A percentile compares a stretch with the other conserved stretches of the same genome.
These are phyloP conservation scores for Myotis daubentonii DNA, from an alignment of 2,797 vertebrate species.

Conservation along the genomic window DNA sequence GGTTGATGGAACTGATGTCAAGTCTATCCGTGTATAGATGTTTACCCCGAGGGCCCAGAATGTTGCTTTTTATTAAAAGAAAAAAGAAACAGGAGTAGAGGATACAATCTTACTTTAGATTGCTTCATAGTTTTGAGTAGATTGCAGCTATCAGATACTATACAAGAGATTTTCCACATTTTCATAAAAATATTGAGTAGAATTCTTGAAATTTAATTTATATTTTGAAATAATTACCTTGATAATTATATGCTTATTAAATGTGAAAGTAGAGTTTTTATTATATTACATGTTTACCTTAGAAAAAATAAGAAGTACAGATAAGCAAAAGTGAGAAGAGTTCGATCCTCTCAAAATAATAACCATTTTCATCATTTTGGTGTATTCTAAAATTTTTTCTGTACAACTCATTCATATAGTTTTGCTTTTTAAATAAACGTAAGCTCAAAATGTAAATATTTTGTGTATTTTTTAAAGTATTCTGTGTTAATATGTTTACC, in stretches of 20 bases:
- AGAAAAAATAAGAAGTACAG: slow-evolving; percentile 40
- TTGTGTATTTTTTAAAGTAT: not conserved
- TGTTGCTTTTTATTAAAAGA: slow-evolving; percentile 25
- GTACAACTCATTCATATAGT: not conserved
- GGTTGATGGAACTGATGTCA: slow-evolving; percentile 23
- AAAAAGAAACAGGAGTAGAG: not conserved
- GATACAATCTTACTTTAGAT: slow-evolving; percentile 4
- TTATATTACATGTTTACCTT: slow-evolving; percentile 8
- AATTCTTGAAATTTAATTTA: slow-evolving; percentile 39
- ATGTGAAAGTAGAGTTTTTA: slow-evolving; percentile 8
- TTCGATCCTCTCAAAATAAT: not conserved
- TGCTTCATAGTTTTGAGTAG: not conserved
- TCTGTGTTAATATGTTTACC: not conserved
- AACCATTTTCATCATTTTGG: slow-evolving; percentile 23
- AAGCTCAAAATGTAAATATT: not conserved
- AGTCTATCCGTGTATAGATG: not conserved
- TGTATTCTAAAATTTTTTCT: slow-evolving; percentile 19
- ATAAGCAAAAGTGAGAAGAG: not conserved
- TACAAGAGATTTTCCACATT: not conserved
- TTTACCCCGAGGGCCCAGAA: not conserved
- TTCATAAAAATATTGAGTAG: not conserved
- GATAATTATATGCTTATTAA: not conserved
- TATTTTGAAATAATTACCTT: slow-evolving; percentile 46
- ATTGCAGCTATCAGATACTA: not conserved
- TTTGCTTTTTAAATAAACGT: slow-evolving; percentile 5